Percentiles rank a stretch among this genome's conserved stretches.
phyloP scores from a whole-genome alignment of 2,888 invertebrate species.

The Hydroisotoma schaefferi region DNA sequence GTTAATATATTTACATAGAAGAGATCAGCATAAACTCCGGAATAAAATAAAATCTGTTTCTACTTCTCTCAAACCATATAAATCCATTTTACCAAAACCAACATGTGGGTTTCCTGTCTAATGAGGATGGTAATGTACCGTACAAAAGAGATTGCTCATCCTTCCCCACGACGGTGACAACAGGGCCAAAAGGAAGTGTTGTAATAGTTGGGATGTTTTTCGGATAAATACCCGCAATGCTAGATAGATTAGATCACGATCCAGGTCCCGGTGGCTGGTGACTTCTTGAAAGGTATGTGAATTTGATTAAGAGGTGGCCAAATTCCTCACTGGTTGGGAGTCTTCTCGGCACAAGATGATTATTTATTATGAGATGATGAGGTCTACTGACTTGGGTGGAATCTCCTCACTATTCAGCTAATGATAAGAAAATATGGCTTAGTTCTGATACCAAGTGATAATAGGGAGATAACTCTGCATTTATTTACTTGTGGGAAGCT shows the following conservation, averaged over 20 bases:
- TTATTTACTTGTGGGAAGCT: too few relatives aligned
- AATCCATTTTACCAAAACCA: background rate
- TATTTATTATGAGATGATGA: background rate
- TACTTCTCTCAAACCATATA: background rate
- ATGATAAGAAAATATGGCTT: too few relatives aligned
- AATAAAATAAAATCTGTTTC: background rate
- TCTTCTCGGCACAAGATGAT: background rate
- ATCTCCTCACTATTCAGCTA: too few relatives aligned
- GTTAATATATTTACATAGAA: background rate
- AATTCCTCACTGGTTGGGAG: background rate
- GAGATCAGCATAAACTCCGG: background rate
- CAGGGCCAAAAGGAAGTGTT: background rate
- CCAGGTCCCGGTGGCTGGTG: too few relatives aligned
- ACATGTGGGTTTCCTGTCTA: conserved; percentile 17
- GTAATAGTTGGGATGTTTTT: background rate
- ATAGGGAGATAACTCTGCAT: too few relatives aligned
- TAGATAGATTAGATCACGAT: too few relatives aligned
- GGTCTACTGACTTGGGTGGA: background rate
- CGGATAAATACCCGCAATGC: too few relatives aligned
- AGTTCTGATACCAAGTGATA: background rate
- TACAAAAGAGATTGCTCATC: conserved; percentile 11
- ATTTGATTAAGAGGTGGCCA: conserved; percentile 13
- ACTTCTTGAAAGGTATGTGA: conserved; percentile 35
- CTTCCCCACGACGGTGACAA: too few relatives aligned
- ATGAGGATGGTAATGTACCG: conserved; percentile 47